Base-by-base conservation (phyloP, 1,140 invertebrate genomes). In the Drosophila arawakana region DNA sequence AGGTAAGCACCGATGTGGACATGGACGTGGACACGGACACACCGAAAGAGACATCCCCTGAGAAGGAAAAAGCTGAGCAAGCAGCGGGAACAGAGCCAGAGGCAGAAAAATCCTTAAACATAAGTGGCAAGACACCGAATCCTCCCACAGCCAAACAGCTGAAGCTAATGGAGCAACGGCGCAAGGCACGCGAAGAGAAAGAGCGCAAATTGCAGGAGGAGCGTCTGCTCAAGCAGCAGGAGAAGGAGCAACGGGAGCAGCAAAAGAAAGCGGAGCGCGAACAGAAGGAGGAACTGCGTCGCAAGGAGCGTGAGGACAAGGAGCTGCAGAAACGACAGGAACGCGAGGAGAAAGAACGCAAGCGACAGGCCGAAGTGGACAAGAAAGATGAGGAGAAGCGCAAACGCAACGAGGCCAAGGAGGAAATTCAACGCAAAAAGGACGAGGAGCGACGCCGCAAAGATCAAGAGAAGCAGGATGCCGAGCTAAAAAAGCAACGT, bases 401-500 rank as follows among this genome's bases (percentile, higher is more conserved):
- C 63, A 95, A 95, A 89, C 92, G 93, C 75, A 94, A 93, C 68
- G 94, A 93, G 80, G 93, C 93, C 84, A 94, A 93, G 72, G 94
- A 93, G 78, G 93, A 94, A 57, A 93, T 93, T 52, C 93, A 93
- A 52, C 81, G 93, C 70, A 94, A 93, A 58, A 94, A 93, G 76
- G 93, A 94, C 72, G 94, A 93, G 74, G 93, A 94, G 73, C 93
- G 93, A 2, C 94, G 94, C 69, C 91, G 93, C 18, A 94, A 95
- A 70, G 93, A 96, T 91, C 93, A 94, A 74, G 93, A 93, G 90
- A 94, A 93, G 70, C 95, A 95, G 88, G 80, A 94, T 65, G 94
- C 95, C 78, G 94, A 95, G 75, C 67, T 75, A 5, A 95, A 95
- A 11, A 94, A 94, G 88, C 96, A 96, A 81, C 97, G 96, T 83